Base-by-base conservation (phyloP, 2,113 vertebrate species). In the Microcebus tavaratra region DNA sequence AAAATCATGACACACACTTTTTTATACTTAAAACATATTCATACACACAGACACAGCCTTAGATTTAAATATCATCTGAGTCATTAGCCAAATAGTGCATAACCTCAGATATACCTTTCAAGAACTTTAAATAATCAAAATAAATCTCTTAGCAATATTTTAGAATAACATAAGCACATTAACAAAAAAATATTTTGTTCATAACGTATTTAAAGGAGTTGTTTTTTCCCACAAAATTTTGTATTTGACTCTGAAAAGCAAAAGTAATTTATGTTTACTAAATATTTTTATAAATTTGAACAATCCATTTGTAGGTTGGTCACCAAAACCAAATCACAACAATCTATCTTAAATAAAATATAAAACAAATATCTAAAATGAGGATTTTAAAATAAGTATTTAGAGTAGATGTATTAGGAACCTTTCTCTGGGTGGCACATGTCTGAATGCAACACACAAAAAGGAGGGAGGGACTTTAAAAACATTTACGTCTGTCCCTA, bases 71-170 rank as follows among this genome's bases (percentile, higher is more conserved):
- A 34, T 92, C 72, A 50, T 63, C 93, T 85, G 42, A 70, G 11
- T 90, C 23, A 73, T 53, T 88, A 82, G 27, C 79, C 36, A 55
- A 83, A 81, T 20, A 73, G 5, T 78, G 23, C 1, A 67, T n/a
- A 81, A 29, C 11, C 31, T 82, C 34, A 84, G 23, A 48, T 80
- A 6, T 3, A 53, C 13, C 23, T 91, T 59, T 63, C 57, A 75
- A 78, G 36, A 93, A 90, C 23, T 92, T 67, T 79, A 80, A 89
- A 50, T 15, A 55, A 45, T 78, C 20, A 87, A 89, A 94, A 65
- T 3, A 61, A 29, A 75, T 50, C 10, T 90, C 76, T 93, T 80
- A 48, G 48, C 76, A 29, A 78, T 88, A 73, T 75, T 96, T 94
- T 79, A 29, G 80, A 57, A 39, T 15, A 57, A 57, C 5, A 20